A percentile compares a stretch with the other conserved stretches of the same genome.
Evolutionary conservation across 2,888 invertebrate species (phyloP).

Genomic region (Scaptomyza reducta): DNA sequence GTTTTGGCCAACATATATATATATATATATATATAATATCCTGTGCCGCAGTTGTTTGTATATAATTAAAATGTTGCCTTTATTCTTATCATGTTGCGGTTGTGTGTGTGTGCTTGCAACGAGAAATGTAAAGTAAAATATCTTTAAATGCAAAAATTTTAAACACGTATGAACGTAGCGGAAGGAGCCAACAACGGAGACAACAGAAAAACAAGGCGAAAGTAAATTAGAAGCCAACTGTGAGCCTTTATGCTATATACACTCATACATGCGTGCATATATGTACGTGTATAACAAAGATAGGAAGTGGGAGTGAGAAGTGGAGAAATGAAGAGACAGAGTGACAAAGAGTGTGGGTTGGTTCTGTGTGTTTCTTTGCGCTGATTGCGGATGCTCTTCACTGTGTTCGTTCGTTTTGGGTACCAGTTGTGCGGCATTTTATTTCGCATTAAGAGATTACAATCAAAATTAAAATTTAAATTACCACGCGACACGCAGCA

Average conservation of each 20-base stretch:
- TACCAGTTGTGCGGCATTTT: conserved; percentile 83
- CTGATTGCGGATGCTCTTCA: conserved; percentile 48
- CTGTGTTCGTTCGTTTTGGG: conserved; percentile 39
- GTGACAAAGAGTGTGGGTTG: neutral
- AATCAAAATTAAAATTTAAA: conserved; percentile 84
- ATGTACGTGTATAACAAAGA: neutral
- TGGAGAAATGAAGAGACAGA: neutral
- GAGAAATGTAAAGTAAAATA: conserved; percentile 6
- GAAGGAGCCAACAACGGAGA: conserved; percentile 3
- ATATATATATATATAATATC: neutral
- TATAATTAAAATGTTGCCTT: neutral
- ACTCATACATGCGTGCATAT: no score
- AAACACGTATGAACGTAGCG: conserved; percentile 5
- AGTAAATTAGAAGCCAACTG: conserved; percentile 68
- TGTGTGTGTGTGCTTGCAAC: neutral
- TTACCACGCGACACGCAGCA: conserved; percentile 76
- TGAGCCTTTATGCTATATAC: conserved; percentile 22
- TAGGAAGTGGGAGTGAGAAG: neutral
- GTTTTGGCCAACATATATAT: neutral
- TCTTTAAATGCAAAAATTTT: conserved; percentile 13
- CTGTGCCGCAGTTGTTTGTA: neutral
- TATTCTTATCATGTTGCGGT: neutral
- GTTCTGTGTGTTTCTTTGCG: conserved; percentile 11
- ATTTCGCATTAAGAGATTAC: conserved; percentile 84
- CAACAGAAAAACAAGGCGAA: conserved; percentile 31